Base-by-base conservation (phyloP, 2,888 invertebrate genomes). In the Trichogramma dendrolimi region DNA sequence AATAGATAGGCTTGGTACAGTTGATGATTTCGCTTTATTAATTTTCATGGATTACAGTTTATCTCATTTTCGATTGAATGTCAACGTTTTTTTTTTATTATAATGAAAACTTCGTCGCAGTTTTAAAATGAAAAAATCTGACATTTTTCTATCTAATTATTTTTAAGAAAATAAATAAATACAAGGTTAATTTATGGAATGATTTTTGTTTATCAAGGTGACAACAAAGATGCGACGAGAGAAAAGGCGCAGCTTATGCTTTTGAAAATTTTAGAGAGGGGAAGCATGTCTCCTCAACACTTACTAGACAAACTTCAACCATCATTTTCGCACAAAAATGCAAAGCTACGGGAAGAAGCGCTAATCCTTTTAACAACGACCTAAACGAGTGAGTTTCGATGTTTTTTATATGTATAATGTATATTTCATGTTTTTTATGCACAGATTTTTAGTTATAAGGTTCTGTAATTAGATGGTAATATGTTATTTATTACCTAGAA, bases 321-420 rank as follows among this genome's bases (percentile, higher is more conserved):
- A 57, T 86, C 87, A 27, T 86, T 95, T 73, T 84, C 85, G 70
- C 96, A 96, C 82, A 96, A 96, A 81, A 94, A 96, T 78, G 89
- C 93, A 72, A 93, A 94, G 82, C 90, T 96, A 44, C 81, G 95
- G 58, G 95, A 96, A 75, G 96, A 96, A 79, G 89, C 92, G 43
- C 82, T 95, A 65, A 83, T 89, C 69, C 89, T 92, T 70, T 86
- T 96, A 69, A 89, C 91, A 66, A 87, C 89, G 61, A 86, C 92
- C 80, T 96, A 43, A 90, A 92, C 75, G 88, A 90, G 91, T 94
- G 6, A 39, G 41, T 44, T 43, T 48, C 47, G 8, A 46, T 49
- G 40, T 54, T 54, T 54, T n/a, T 5, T 54, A 7, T 14, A 55
- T 56, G 52, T 54, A 4, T 10, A 46, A 48, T 48, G 27, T 49